phyloP scores from a whole-genome alignment of 2,888 invertebrate species.

The Lacanobia oleracea region DNA sequence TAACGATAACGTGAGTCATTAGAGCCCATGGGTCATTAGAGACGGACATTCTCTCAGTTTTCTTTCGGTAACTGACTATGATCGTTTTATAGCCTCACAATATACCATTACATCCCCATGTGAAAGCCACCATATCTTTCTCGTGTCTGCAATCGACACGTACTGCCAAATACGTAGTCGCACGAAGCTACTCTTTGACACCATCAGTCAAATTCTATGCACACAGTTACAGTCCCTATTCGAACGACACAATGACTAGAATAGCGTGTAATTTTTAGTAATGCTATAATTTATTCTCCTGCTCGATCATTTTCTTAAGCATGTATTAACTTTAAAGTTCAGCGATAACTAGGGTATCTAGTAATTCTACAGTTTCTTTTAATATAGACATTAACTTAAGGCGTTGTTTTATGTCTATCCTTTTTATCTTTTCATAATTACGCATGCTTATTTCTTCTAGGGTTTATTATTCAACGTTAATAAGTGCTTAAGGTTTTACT shows the following conservation, averaged over 20 bases:
- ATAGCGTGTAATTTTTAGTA: slow-evolving; percentile 32
- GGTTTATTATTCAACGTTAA: background rate
- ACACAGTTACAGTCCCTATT: slow-evolving; percentile 37
- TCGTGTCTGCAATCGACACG: slow-evolving; percentile 50
- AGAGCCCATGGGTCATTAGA: slow-evolving; percentile 20
- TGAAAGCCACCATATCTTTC: slow-evolving; percentile 58
- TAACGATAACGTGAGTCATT: slow-evolving; percentile 18
- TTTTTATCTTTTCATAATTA: slow-evolving; percentile 20
- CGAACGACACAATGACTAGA: slow-evolving; percentile 34
- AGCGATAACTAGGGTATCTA: slow-evolving; percentile 42
- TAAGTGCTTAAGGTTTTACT: slow-evolving; percentile 27
- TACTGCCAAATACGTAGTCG: slow-evolving; percentile 53
- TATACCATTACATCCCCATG: slow-evolving; percentile 58
- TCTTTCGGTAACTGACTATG: slow-evolving; percentile 30
- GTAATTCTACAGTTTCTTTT: slow-evolving; percentile 42
- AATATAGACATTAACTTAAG: slow-evolving; percentile 59
- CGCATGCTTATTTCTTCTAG: slow-evolving; percentile 8
- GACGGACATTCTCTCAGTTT: slow-evolving; percentile 39
- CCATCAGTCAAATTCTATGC: slow-evolving; percentile 32
- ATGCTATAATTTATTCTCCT: slow-evolving; percentile 42
- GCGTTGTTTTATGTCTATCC: slow-evolving; percentile 13
- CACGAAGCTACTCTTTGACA: slow-evolving; percentile 65
- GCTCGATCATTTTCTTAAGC: slow-evolving; percentile 48
- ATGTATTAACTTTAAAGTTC: slow-evolving; percentile 62
- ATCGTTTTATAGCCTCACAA: slow-evolving; percentile 50